A percentile compares a stretch with the other conserved stretches of the same genome.
Evolutionary conservation across 2,888 invertebrate species (phyloP).

Genomic region (Tetragonisca angustula): DNA sequence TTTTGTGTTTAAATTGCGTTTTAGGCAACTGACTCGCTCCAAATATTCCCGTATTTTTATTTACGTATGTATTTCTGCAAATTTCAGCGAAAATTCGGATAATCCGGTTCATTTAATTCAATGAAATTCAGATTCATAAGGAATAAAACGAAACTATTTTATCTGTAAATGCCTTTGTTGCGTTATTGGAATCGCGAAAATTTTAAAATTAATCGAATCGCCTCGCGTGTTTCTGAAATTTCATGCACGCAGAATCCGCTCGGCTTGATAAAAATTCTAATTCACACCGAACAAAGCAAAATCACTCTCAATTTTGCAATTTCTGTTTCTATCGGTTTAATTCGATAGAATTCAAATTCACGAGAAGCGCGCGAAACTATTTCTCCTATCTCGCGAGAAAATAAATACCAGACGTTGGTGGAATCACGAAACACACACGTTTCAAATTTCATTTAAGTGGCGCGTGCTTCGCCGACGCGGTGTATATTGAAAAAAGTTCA

Average conservation of each 20-base stretch:
- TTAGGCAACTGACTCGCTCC: too few relatives aligned
- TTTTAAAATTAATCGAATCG: too few relatives aligned
- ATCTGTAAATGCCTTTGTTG: too few relatives aligned
- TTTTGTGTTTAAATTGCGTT: neutral
- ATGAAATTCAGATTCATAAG: neutral
- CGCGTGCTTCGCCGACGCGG: neutral
- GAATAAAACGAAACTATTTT: neutral
- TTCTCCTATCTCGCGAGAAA: neutral
- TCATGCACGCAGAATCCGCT: too few relatives aligned
- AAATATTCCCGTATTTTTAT: neutral
- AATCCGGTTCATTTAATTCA: neutral
- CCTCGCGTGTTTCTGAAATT: too few relatives aligned
- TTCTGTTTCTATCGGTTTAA: too few relatives aligned
- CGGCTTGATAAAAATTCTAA: too few relatives aligned
- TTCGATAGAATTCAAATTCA: too few relatives aligned
- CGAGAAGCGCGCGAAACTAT: neutral
- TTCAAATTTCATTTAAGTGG: neutral
- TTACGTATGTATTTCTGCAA: neutral
- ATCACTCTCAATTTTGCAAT: too few relatives aligned
- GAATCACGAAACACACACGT: neutral
- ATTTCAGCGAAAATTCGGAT: neutral
- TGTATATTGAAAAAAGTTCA: constrained; percentile 6
- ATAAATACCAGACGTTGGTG: neutral
- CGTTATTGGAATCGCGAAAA: too few relatives aligned
- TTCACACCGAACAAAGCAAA: too few relatives aligned